Evolutionary conservation across 2,888 invertebrate genomes (phyloP).

Genomic region (Chrysodeixis includens): DNA sequence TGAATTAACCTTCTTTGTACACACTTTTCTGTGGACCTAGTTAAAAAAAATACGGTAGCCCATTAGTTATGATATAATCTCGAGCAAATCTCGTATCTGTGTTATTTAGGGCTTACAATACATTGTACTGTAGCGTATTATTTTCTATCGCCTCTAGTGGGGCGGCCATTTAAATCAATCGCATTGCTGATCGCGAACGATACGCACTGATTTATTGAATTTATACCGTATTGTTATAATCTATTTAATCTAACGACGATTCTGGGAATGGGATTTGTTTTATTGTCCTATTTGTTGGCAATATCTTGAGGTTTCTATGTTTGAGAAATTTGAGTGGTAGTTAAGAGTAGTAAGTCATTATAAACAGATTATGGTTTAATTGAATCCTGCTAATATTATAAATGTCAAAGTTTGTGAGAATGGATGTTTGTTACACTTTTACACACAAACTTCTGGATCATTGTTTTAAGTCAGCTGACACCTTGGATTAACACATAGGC

Average conservation of each 20-base stretch:
- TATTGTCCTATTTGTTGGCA: neutral
- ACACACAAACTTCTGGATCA: no score
- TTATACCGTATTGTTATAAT: slow-evolving; percentile 1
- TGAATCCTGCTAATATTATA: no score
- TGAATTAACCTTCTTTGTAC: neutral
- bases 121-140: slow-evolving; percentile 15
- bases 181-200: slow-evolving; percentile 24
- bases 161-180: slow-evolving; percentile 41
- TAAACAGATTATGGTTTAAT: no score
- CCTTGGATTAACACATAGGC: no score
- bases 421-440: no score
- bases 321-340: no score
- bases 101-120: slow-evolving; percentile 39
- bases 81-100: slow-evolving; percentile 28
- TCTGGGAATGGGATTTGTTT: neutral
- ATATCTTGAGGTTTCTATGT: neutral
- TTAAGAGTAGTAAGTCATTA: no score
- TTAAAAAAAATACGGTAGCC: slow-evolving; percentile 45
- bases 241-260: slow-evolving; percentile 1
- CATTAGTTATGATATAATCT: slow-evolving; percentile 52
- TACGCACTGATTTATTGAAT: neutral
- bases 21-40: slow-evolving; percentile 15
- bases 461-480: no score
- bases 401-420: no score
- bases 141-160: slow-evolving; percentile 33